Base-by-base conservation (phyloP, 2,113 vertebrate genomes). In the Myocastor coypus region DNA sequence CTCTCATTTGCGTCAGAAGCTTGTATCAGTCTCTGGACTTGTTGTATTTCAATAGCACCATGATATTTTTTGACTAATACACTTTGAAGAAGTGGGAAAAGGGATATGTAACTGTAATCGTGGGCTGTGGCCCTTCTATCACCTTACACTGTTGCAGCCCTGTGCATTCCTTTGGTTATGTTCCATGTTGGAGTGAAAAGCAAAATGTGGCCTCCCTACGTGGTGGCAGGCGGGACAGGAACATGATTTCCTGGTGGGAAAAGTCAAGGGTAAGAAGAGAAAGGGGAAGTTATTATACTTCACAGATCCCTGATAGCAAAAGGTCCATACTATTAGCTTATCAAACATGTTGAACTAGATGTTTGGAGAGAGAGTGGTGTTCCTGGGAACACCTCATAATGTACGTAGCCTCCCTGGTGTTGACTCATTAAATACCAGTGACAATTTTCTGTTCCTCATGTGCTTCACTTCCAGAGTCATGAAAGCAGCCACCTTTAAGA, bases 181-280 rank as follows among this genome's bases (percentile, higher is more conserved):
- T 94, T 97, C 97, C 96, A 92, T 68, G 91, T 28, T 84, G 96
- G 95, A 95, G 92, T 96, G 94, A 83, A 97, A 97, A 98, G 98
- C 98, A 91, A 97, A 98, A 97, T 84, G 30, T 98, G 98, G 97
- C 97, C 97, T 95, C 96, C 94, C 97, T 96, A 57, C 13, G 40
- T 10, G 4, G 87, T 95, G 97, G 93, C 96, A 92, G 91, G 55
- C 95, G 73, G 68, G 17, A 68, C 26, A 92, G 26, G 22, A 87
- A 95, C 97, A 87, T 81, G 37, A 80, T 94, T 97, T 96, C 95
- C 98, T 98, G 97, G 82, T 91, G 98, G 97, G 98, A 98, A 97
- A 97, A 98, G 93, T 97, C 95, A 96, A 93, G 96, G 98, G 83
- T 93, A 97, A 96, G 30, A 95, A 96, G 97, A 96, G 98, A 98